Evolutionary conservation across 2,888 invertebrate species (phyloP), one percentile per base, ranked within the genome.

Genomic region (Hyppa rectilinea): DNA sequence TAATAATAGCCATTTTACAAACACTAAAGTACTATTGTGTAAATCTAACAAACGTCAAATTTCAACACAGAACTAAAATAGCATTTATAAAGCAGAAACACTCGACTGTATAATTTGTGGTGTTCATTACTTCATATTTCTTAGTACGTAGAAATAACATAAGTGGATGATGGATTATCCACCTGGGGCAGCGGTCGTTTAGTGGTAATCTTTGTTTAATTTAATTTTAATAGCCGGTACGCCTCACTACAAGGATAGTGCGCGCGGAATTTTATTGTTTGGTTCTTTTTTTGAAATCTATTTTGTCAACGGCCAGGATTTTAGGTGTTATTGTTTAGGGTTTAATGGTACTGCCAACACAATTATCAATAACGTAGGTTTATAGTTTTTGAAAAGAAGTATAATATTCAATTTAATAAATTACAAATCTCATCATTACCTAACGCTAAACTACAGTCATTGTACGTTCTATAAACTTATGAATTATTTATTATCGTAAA

Each of bases 161-260:
- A 87, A 90, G 88, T 89, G 89, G 86, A 85, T 91, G 91, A 93
- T 92, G 90, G 90, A 93, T 92, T 88, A 88, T 84, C 83, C 82
- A 76, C 82, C 75, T 38, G 80, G 47, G 82, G 78, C 85, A 72
- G 81, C 82, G 83, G 85, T 84, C 91, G 89, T 90, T 93, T 92
- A 92, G 89, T 82, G 80, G 88, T 91, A 92, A 92, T 92, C 92
- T 91, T 89, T 92, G 92, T 91, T 93, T 94, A 93, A 93, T 94
- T 92, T 91, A 92, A 93, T 93, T 94, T 94, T 94, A 93, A 94
- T 93, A 91, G 88, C 80, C 50, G 53, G 80, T 85, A 84, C 82
- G 86, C 85, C n/a, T n/a, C 83, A 83, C 73, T 87, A 70, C 88
- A 82, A 91, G 87, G 90, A 86, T 91, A 85, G 84, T 72, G 80